Evolutionary conservation across 2,797 vertebrate genomes (phyloP).

Genomic region (Hylomyscus alleni): DNA sequence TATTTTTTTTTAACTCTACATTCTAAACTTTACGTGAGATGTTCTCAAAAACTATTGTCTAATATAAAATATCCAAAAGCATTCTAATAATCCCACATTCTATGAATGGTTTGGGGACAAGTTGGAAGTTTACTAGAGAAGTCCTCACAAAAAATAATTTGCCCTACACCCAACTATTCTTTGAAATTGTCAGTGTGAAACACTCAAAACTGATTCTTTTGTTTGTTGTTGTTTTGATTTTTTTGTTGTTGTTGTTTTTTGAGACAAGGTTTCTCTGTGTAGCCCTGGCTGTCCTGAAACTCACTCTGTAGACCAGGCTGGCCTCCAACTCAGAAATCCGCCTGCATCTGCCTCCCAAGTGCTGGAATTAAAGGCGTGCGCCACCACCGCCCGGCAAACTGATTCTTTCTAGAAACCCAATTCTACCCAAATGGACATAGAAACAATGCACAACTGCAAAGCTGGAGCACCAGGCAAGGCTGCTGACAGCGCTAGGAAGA

Average conservation of each 20-base stretch:
- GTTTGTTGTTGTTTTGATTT: no score
- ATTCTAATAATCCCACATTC: not conserved
- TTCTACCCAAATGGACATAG: not conserved
- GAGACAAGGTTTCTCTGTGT: no score
- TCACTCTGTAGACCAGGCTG: no score
- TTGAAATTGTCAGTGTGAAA: not conserved
- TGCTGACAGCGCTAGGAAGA: not conserved
- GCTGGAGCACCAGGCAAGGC: not conserved
- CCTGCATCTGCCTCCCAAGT: no score
- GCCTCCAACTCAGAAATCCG: no score
- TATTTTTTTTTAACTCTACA: not conserved
- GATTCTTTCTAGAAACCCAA: slow-evolving; percentile 59
- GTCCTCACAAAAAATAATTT: not conserved
- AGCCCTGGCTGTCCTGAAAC: no score
- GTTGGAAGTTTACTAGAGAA: not conserved
- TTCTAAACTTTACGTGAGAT: slow-evolving; percentile 6
- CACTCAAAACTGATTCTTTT: slow-evolving; percentile 31
- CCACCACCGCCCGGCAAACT: no score
- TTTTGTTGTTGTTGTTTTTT: no score
- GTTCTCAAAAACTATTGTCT: slow-evolving; percentile 16
- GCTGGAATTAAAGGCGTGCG: no score
- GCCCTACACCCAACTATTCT: not conserved
- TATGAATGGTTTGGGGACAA: not conserved
- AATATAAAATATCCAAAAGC: not conserved
- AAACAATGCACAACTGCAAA: not conserved